phyloP scores from a whole-genome alignment of 1,140 invertebrate genomes.

The Pseudoatta argentina region DNA sequence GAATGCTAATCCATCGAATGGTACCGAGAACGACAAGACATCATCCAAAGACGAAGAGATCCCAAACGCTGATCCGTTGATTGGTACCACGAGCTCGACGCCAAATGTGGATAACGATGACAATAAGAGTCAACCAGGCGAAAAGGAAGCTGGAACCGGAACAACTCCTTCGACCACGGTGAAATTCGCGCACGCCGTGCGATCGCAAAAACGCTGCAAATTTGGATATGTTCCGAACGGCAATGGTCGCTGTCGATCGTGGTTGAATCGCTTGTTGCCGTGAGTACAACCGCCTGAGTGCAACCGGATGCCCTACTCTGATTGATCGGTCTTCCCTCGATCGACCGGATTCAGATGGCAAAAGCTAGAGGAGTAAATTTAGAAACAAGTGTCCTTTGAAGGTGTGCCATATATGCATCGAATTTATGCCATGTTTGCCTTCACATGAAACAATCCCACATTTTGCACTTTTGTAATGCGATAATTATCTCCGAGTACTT shows the following conservation, averaged over 20 bases:
- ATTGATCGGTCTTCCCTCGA: not conserved
- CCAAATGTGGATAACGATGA: not conserved
- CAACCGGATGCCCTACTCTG: not conserved
- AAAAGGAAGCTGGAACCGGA: not conserved
- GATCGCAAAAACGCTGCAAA: conserved; percentile 47
- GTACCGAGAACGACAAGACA: not conserved
- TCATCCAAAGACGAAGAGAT: not conserved
- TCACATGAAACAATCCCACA: not conserved
- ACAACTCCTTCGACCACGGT: not conserved
- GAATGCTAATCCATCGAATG: not conserved
- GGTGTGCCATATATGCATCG: conserved; percentile 19
- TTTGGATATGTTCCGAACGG: conserved; percentile 55
- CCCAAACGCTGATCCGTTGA: not conserved
- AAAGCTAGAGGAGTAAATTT: not conserved
- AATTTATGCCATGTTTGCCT: not conserved
- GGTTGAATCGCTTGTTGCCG: conserved; percentile 71
- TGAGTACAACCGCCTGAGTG: conserved; percentile 60
- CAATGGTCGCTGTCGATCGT: conserved; percentile 71
- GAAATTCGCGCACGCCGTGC: not conserved
- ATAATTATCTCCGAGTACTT: conserved; percentile 9
- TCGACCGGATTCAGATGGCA: not conserved
- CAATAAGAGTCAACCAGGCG: not conserved
- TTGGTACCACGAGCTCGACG: not conserved
- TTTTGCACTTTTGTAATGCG: not conserved
- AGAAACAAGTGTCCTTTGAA: not conserved